phyloP scores from a whole-genome alignment of 2,797 vertebrate genomes.

The Scolopax bukidnonensis region DNA sequence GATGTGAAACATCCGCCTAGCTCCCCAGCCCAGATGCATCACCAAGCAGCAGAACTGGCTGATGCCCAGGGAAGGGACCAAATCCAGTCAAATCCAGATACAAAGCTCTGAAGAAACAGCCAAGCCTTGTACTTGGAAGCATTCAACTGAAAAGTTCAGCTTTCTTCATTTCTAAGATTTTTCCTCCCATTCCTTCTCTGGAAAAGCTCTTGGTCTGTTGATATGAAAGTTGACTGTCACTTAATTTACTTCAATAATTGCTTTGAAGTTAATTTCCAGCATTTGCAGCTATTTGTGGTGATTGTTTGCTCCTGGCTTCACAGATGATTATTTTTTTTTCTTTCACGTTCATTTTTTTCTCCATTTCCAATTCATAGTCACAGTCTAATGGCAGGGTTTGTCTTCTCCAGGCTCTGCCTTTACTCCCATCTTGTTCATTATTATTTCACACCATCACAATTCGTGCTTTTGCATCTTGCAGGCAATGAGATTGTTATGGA shows the following conservation, averaged over 20 bases:
- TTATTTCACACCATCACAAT: constrained; percentile 22
- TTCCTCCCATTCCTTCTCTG: neutral
- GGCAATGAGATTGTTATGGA: neutral
- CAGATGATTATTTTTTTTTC: neutral
- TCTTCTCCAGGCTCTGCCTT: neutral
- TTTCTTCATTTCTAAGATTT: neutral
- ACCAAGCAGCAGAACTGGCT: neutral
- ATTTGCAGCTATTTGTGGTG: neutral
- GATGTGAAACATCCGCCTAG: neutral
- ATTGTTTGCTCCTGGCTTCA: constrained; percentile 3
- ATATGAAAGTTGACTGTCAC: constrained; percentile 1
- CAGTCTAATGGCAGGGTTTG: constrained; percentile 11
- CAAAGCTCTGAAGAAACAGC: neutral
- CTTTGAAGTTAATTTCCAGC: neutral
- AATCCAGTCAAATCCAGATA: neutral
- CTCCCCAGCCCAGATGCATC: neutral
- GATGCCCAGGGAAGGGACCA: neutral
- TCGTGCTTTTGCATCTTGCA: neutral
- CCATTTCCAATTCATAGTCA: neutral
- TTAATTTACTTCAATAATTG: constrained; percentile 48
- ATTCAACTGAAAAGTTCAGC: neutral
- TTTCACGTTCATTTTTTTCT: neutral
- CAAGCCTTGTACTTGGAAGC: neutral
- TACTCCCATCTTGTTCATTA: constrained; percentile 6
- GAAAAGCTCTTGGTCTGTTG: neutral